phyloP scores from a whole-genome alignment of 1,140 invertebrate genomes.

The Psilanteris sp. region DNA sequence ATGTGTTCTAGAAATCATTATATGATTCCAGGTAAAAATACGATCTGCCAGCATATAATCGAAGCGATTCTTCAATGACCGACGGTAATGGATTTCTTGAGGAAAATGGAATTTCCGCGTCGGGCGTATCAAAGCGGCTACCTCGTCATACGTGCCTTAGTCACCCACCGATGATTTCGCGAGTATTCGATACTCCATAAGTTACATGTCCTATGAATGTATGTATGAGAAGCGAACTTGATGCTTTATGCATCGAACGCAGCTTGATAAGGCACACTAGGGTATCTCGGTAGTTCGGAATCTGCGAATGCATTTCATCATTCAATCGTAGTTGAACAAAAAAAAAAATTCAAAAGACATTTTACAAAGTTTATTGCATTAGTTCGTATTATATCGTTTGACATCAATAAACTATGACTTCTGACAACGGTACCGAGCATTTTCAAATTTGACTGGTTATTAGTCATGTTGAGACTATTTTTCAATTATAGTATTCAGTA shows the following conservation, averaged over 20 bases:
- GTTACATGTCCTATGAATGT: slow-evolving; percentile 77
- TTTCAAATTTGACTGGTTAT: slow-evolving; percentile 11
- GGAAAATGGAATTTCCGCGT: slow-evolving; percentile 67
- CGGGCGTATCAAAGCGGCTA: slow-evolving; percentile 64
- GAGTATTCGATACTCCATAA: slow-evolving; percentile 74
- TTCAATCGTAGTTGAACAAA: slow-evolving; percentile 44
- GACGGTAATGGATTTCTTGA: slow-evolving; percentile 70
- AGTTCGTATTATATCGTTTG: slow-evolving; percentile 15
- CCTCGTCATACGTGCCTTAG: slow-evolving; percentile 74
- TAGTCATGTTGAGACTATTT: too few relatives aligned
- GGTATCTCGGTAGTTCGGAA: slow-evolving; percentile 49
- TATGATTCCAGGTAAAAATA: slow-evolving; percentile 52
- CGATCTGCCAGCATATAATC: slow-evolving; percentile 51
- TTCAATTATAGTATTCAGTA: too few relatives aligned
- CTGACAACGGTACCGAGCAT: slow-evolving; percentile 1
- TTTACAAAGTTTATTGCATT: slow-evolving; percentile 37
- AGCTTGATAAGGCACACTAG: slow-evolving; percentile 69
- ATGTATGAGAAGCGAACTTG: slow-evolving; percentile 80
- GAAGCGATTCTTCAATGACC: slow-evolving; percentile 66
- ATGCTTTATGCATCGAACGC: slow-evolving; percentile 79
- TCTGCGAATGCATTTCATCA: slow-evolving; percentile 48
- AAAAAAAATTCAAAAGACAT: slow-evolving; percentile 46
- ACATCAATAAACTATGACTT: slow-evolving; percentile 21
- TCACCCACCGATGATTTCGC: slow-evolving; percentile 74
- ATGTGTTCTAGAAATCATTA: slow-evolving; percentile 50